Base-by-base conservation (phyloP, 1,140 invertebrate genomes). In the Pachypeltis micranthus region DNA sequence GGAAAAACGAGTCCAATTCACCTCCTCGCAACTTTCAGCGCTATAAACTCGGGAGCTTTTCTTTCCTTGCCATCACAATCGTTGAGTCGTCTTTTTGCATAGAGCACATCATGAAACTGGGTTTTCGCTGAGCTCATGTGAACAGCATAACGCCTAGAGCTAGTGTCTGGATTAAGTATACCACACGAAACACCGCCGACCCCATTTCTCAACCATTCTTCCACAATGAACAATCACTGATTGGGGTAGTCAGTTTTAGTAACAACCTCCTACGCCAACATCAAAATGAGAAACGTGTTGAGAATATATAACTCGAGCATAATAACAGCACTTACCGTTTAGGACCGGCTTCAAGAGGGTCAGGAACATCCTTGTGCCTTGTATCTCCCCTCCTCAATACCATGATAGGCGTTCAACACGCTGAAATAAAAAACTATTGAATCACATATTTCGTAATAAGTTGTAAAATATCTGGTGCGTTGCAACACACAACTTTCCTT, bases 361-460 rank as follows among this genome's bases (percentile, higher is more conserved):
- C 54, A 63, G 61, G 21, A 19, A 57, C 64, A 63, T 69, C 65
- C 64, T 67, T 68, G 29, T 64, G 63, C 31, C 67, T 69, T 68
- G 23, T 44, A 59, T 69, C 67, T 63, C 66, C 65, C 19, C 67
- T 64, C 60, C 65, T 69, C 34, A 68, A 57, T 39, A 69, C 68
- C 68, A 69, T 69, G n/a, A 55, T 67, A 51, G 47, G 47, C 47
- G 10, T 51, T 51, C 47, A 14, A 7, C 23, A 21, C 7, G 21
- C 47, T 51, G 47, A n/a, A 39, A 39, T 10, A 39, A 10, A 39
- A 39, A 39, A 10, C n/a, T 39, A n/a, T 39, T n/a, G n/a, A n/a
- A 10, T 7, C 7, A n/a, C 34, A 39, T 39, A 39, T 39, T 39
- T 39, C 7, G n/a, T 7, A 39, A 39, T n/a, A n/a, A n/a, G n/a